Base-by-base conservation (phyloP, 35 echinoderm and acorn worm genomes). In the Chiridota heheva region DNA sequence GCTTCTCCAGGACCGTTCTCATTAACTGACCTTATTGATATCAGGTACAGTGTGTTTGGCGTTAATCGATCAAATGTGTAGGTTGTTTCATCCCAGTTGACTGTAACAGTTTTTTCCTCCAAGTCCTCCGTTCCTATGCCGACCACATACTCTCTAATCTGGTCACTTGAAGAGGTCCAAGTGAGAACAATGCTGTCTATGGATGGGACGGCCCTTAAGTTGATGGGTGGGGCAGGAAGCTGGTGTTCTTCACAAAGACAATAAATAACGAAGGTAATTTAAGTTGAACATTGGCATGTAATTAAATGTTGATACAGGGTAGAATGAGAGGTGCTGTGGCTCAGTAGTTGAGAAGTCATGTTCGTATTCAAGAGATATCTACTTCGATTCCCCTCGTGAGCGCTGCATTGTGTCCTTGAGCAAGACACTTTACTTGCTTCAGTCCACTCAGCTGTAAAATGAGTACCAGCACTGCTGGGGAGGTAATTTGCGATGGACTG, bases 81-180 rank as follows among this genome's bases (percentile, higher is more conserved):
- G 34, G 2, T 61, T 36, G 51, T 78, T 30, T 78, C 15, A 31
- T 78, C 75, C 75, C 75, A 78, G 58, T 78, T 78, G 33, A 78
- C 27, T 22, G 58, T 58, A 1, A 42, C 13, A 0, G 75, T 78
- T 1, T 62, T 42, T 35, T 78, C 75, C 28, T 78, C 75, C 36
- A 78, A 26, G 12, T 78, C 75, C 2, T 78, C 55, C 5, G 36
- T 61, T 2, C 75, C 75, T 8, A 78, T 78, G 10, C 75, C 75
- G 0, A 78, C 53, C 2, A 78, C 33, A 37, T 43, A 78, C 20
- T 7, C 42, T 58, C 75, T 59, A 31, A 78, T 58, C n/a, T 78
- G n/a, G 2, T 78, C 75, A 0, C 27, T 58, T 41, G 51, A 49
- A n/a, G 75, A 42, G 20, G 53, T 58, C 75, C 75, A 78, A 13